A percentile compares a stretch with the other conserved stretches of the same genome.
Evolutionary conservation across 2,113 vertebrate genomes (phyloP).

Genomic region (Spilogale gracilis): DNA sequence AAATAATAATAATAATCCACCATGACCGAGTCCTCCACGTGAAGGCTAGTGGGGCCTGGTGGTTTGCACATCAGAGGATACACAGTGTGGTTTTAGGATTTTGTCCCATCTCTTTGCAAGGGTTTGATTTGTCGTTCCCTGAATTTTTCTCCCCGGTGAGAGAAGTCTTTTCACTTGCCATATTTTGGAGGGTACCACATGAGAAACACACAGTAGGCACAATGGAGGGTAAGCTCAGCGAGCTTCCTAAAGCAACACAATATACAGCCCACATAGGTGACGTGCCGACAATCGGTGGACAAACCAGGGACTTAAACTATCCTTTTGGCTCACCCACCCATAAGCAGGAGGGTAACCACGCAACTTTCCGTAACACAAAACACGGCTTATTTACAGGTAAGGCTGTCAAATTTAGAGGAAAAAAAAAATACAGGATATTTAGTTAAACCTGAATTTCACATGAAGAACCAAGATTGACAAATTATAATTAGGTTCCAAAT

Average conservation of each 20-base stretch:
- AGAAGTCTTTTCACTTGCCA: neutral
- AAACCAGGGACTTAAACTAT: neutral
- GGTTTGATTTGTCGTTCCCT: neutral
- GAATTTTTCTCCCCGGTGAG: neutral
- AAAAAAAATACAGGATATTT: neutral
- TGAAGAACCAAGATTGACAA: neutral
- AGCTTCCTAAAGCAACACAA: neutral
- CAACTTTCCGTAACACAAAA: neutral
- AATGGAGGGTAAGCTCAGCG: too few species aligned
- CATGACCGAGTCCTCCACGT: accelerated
- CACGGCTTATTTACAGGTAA: neutral
- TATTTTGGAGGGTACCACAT: accelerated
- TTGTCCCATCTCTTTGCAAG: neutral
- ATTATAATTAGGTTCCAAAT: neutral
- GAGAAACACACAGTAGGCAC: neutral
- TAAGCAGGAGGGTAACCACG: neutral
- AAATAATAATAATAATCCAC: neutral
- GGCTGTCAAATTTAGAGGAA: neutral
- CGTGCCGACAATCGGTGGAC: neutral
- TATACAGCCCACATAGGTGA: accelerated
- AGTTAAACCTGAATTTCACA: neutral
- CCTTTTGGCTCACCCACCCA: neutral
- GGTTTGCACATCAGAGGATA: accelerated
- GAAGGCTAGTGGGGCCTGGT: neutral
- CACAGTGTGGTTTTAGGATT: neutral